phyloP scores from a whole-genome alignment of 2,113 vertebrate genomes.

The Peromyscus maniculatus region DNA sequence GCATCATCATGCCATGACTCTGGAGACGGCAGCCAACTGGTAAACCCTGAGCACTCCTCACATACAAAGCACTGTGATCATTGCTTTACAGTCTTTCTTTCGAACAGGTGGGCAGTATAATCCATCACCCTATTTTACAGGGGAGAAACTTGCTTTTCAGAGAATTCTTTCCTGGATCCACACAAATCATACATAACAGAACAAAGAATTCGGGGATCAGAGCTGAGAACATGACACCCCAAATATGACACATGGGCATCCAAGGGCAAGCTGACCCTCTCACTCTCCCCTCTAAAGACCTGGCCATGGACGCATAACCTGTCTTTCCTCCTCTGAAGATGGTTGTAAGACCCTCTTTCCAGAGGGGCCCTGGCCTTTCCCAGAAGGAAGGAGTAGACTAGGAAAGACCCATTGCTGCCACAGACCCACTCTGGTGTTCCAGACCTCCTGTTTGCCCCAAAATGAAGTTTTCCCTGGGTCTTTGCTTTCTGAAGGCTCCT shows the following conservation, averaged over 20 bases:
- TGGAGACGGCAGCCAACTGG: background rate
- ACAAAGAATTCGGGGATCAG: background rate
- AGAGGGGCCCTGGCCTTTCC: background rate
- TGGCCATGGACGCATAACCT: background rate
- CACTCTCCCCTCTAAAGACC: background rate
- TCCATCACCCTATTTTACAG: background rate
- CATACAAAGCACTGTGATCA: background rate
- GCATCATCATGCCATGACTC: background rate
- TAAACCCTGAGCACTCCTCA: background rate
- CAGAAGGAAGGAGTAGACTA: background rate
- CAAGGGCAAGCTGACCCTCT: too few species aligned
- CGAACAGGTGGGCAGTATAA: background rate
- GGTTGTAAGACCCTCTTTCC: background rate
- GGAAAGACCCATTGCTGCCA: background rate
- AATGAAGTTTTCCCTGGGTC: background rate
- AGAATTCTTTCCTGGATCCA: background rate
- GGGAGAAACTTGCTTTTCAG: background rate
- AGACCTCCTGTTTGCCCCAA: background rate
- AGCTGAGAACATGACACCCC: background rate
- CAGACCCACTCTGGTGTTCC: background rate
- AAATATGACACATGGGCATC: background rate
- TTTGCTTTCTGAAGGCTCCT: background rate
- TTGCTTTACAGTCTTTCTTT: constrained; percentile 11
- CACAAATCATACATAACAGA: background rate
- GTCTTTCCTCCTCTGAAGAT: background rate